Base-by-base conservation (phyloP, 1,140 invertebrate genomes). In the Drosophila carrolli region DNA sequence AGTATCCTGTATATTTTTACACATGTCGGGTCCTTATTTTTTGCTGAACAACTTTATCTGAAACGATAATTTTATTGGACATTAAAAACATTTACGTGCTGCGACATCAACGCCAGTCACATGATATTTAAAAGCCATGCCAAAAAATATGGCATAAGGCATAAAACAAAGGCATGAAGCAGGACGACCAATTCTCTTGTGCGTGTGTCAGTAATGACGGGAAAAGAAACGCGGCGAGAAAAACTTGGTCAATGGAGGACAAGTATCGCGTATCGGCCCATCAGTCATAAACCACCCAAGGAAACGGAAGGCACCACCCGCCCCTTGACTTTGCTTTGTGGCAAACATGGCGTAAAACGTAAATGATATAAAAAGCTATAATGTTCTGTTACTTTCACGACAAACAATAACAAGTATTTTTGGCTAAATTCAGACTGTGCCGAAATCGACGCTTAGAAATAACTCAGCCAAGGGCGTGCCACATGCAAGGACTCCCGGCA, bases 351-450 rank as follows among this genome's bases (percentile, higher is more conserved):
- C 71, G 74, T 79, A 83, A 86, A 86, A 82, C 83, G 82, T 86
- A 88, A 83, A 79, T 78, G 83, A 77, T 77, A 86, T 86, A 88
- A 86, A 86, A 88, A 83, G 83, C 82, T 75, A 86, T 88, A 86
- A 86, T 86, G 79, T 82, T 58, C 66, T 71, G 75, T 79, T 76
- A 79, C 79, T 83, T 88, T 65, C 71, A 60, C 67, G 82, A 86
- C 88, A 88, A 86, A 83, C 83, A 86, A 86, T 76, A 88, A 83
- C 75, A 83, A 79, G 63, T 67, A 67, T 76, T 67, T 78, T 54
- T 29, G 38, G 57, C 51, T 77, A 70, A 60, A 47, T 46, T 63
- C 70, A 85, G 73, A 76, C 77, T 61, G 75, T 43, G 50, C 54
- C 55, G 62, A 27, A 48, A 46, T 47, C 23, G 70, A 57, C 44